A percentile compares a stretch with the other conserved stretches of the same genome.
Conservation (phyloP, 2,113 vertebrate species). For the Amphiprion ocellaris region DNA sequence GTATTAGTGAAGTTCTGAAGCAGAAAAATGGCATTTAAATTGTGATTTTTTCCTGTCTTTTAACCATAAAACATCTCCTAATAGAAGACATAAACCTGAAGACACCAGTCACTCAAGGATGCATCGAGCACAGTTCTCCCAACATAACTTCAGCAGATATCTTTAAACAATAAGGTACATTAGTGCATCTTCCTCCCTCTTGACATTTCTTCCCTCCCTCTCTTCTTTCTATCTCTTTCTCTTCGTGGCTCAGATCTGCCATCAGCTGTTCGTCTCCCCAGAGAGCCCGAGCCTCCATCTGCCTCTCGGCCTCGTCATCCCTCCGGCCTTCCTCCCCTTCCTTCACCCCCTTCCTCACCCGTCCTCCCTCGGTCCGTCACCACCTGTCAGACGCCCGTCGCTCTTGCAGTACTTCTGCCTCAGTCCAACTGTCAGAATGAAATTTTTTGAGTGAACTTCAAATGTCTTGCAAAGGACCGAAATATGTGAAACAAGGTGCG, state of each 20-base stretch:
- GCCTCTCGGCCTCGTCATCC: slow-evolving; percentile 61
- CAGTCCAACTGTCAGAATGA: slow-evolving; percentile 61
- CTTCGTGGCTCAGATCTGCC: slow-evolving; percentile 66
- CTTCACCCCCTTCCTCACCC: slow-evolving; percentile 14
- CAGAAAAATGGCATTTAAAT: no score
- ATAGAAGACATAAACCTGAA: no score
- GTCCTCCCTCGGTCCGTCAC: slow-evolving; percentile 66
- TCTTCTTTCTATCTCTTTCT: slow-evolving; percentile 51
- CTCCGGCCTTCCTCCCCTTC: slow-evolving; percentile 35
- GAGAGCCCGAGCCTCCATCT: slow-evolving; percentile 75
- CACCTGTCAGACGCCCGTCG: slow-evolving; percentile 77
- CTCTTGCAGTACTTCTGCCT: slow-evolving; percentile 30
- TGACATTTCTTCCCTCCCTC: slow-evolving; percentile 7
- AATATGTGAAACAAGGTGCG: slow-evolving; percentile 9
- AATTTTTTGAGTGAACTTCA: slow-evolving; percentile 47
- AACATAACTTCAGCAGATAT: no score
- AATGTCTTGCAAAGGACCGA: slow-evolving; percentile 34
- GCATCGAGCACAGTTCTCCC: no score
- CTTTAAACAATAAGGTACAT: no score
- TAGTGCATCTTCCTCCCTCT: background rate
- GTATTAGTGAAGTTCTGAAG: no score
- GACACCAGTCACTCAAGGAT: no score
- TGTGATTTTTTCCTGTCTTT: no score
- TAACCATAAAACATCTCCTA: no score
- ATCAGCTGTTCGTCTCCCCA: slow-evolving; percentile 65